Base-by-base conservation (phyloP, 2,113 vertebrate species). In the Malurus cyaneus region DNA sequence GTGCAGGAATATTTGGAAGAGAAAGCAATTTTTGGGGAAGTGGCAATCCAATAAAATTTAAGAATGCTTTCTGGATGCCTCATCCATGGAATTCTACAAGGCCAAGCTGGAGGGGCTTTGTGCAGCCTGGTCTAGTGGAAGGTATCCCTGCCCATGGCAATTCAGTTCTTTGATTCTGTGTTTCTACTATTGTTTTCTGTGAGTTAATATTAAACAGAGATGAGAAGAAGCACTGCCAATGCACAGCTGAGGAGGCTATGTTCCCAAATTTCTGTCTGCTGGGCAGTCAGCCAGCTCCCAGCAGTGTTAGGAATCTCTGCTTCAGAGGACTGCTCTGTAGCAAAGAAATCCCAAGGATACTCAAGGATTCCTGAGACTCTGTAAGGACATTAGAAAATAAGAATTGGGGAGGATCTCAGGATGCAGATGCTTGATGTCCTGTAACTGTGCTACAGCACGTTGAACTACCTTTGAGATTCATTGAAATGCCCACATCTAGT, bases 381-480 rank as follows among this genome's bases (percentile, higher is more conserved):
- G 14, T 54, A 20, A 72, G n/a, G 57, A 11, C 31, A 47, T 52
- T 56, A 34, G 32, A 79, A 83, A 66, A 69, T 2, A 29, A 34
- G 74, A 94, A 34, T 16, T 70, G 3, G 0, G 15, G 52, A 85
- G 18, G 20, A 67, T 77, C n/a, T 91, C 23, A 25, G 54, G 5
- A 3, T 83, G 23, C 60, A 59, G 46, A 72, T 13, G 12, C n/a
- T 88, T 32, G 31, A 6, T 14, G 36, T 21, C 28, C 12, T 18
- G 31, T 18, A 80, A 36, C 2, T 4, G 5, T 56, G 14, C 34
- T 76, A 26, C 26, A 67, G 34, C 11, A 57, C 0, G 0, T 12
- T 44, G 19, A 69, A 17, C 11, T 84, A 1, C 76, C 14, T 28
- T 41, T 53, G 71, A 84, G 25, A 66, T 11, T 54, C n/a, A 18